A percentile compares a stretch with the other conserved stretches of the same genome.
These are phyloP conservation scores for Lichenostomus cassidix DNA, from an alignment of 2,113 vertebrate species.

Conservation along the genomic window DNA sequence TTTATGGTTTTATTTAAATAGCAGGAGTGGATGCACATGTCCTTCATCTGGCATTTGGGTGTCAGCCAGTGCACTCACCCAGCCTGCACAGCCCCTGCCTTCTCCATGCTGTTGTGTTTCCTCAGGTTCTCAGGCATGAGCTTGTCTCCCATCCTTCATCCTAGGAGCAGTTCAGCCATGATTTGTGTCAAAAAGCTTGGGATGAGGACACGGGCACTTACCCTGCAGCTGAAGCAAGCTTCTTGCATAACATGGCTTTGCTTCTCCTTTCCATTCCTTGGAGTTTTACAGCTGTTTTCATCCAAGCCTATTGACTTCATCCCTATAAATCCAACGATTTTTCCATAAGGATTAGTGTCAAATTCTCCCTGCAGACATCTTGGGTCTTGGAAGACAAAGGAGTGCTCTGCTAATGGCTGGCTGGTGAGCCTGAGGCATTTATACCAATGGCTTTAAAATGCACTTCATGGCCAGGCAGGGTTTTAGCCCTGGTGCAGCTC, in stretches of 20 bases:
- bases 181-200: neutral
- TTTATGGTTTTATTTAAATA: constrained; percentile 40
- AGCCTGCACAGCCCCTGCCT: neutral
- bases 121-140: neutral
- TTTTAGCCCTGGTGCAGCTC: neutral
- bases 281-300: neutral
- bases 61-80: neutral
- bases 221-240: neutral
- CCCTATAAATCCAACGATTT: constrained; percentile 57
- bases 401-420: neutral
- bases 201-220: neutral
- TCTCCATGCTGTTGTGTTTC: neutral
- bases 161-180: neutral
- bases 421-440: neutral
- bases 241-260: neutral
- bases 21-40: neutral
- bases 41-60: neutral
- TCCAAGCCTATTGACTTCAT: constrained; percentile 58
- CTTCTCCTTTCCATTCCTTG: constrained; percentile 18
- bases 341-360: constrained; percentile 55
- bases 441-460: neutral
- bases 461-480: neutral
- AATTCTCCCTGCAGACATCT: constrained; percentile 50
- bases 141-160: neutral
- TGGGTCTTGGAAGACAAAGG: constrained; percentile 38